Conservation (phyloP, 2,888 invertebrate genomes). For the Adelognathus sp. region DNA sequence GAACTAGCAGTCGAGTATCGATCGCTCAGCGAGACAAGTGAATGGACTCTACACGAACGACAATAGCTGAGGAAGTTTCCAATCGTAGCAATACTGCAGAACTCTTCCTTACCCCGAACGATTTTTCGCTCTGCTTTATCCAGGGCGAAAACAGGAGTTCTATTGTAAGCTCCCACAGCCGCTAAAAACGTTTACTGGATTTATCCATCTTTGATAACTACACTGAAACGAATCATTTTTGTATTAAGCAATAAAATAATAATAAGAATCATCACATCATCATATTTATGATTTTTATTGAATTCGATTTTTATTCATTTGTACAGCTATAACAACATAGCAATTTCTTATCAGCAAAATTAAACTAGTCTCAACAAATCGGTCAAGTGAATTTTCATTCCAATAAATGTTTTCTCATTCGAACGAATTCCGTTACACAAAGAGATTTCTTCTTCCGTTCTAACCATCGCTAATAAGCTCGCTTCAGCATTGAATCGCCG, state of each 20-base stretch:
- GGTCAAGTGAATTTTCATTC: neutral
- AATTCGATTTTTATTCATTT: too few species aligned
- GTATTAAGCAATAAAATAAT: too few species aligned
- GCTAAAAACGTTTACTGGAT: neutral
- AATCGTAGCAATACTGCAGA: neutral
- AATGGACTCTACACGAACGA: neutral
- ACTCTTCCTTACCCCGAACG: slow-evolving; percentile 16
- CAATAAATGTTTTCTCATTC: neutral
- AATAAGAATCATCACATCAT: too few species aligned
- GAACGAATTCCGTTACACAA: neutral
- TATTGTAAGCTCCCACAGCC: neutral
- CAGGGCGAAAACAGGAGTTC: neutral
- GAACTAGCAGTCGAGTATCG: neutral
- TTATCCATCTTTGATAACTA: neutral
- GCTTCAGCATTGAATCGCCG: neutral
- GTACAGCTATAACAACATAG: too few species aligned
- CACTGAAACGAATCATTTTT: neutral
- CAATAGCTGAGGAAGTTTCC: slow-evolving; percentile 1
- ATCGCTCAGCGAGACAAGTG: neutral
- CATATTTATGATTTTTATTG: too few species aligned
- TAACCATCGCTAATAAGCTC: neutral
- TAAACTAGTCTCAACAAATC: neutral
- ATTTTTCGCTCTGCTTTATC: slow-evolving; percentile 18
- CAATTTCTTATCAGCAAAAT: too few species aligned
- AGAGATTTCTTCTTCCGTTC: neutral